Base-by-base conservation (phyloP, 1,140 invertebrate species). In the Stegodyphus dumicola region DNA sequence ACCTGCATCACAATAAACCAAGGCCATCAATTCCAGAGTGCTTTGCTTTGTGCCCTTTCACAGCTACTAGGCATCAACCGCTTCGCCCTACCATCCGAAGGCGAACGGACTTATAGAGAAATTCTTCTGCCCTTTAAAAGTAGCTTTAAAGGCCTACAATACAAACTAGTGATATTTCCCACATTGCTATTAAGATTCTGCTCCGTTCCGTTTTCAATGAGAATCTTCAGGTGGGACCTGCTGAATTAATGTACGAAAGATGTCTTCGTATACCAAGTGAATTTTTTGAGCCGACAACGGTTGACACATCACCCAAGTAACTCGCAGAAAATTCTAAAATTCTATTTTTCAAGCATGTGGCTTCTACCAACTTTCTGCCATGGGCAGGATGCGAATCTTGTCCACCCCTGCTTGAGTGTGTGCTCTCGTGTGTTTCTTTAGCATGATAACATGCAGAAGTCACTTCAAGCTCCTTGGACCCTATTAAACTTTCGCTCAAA, bases 121-220 rank as follows among this genome's bases (percentile, higher is more conserved):
- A 11, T 88, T 89, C 49, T 91, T 92, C 88, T 86, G 90, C 1
- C 77, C 88, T 56, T 85, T 92, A n/a, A 92, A 92, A 87, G 73
- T 89, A 13, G 88, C 91, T 0, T 71, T 86, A 6, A 70, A 75
- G 33, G 33, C 15, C 9, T 18, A 83, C 76, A 51, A 15, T 11
- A 77, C 54, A 15, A 51, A 74, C 5, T 51, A 74, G 13, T 9
- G 54, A 51, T n/a, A 15, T 53, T 74, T n/a, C 90, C 91, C 5
- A 87, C 88, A 0, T 89, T 92, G 0, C 87, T 92, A 0, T 78
- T 92, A 7, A 85, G 87, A 9, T 18, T 89, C 7, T 86, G 86
- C 11, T 56, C 67, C 9, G 75, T 78, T 11, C n/a, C n/a, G n/a
- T n/a, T n/a, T 70, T 88, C 7, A 90, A 90, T 10, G 65, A 66